Conservation (phyloP, 2,797 vertebrate genomes). For the Chelidonichthys spinosus region DNA sequence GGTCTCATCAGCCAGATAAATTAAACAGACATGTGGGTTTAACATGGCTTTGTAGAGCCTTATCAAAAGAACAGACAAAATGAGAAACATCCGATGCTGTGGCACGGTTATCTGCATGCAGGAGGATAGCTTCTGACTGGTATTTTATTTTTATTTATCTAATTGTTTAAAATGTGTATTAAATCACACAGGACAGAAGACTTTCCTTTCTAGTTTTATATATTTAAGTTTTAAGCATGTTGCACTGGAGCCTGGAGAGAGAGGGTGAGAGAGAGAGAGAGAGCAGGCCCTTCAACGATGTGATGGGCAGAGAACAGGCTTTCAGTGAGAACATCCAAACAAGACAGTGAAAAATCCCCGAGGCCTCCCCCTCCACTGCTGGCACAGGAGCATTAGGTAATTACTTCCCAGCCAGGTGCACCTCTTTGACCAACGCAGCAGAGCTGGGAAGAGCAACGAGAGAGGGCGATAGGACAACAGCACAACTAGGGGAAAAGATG, state of each 20-base stretch:
- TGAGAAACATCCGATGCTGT: not conserved
- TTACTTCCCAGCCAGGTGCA: too few relatives aligned
- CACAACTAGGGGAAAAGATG: too few relatives aligned
- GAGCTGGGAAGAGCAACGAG: too few relatives aligned
- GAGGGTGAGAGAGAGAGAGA: too few relatives aligned
- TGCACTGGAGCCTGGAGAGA: not conserved
- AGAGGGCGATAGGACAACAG: too few relatives aligned
- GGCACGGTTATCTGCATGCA: not conserved
- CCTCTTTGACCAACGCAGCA: too few relatives aligned
- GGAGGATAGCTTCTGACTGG: not conserved
- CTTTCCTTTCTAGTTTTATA: too few relatives aligned
- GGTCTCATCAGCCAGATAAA: not conserved
- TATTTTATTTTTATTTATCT: not conserved
- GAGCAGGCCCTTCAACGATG: too few relatives aligned
- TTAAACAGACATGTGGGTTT: constrained; percentile 1
- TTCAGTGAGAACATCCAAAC: not conserved
- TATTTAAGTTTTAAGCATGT: not conserved
- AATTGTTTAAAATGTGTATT: not conserved
- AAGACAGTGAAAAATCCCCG: too few relatives aligned
- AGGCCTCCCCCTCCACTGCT: too few relatives aligned
- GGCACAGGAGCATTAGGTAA: too few relatives aligned
- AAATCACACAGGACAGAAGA: not conserved
- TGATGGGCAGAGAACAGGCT: too few relatives aligned
- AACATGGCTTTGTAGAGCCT: not conserved
- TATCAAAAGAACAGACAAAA: not conserved